These are phyloP conservation scores for Pseudocheirus occidentalis DNA, from an alignment of 2,797 vertebrate genomes.

Conservation along the genomic window DNA sequence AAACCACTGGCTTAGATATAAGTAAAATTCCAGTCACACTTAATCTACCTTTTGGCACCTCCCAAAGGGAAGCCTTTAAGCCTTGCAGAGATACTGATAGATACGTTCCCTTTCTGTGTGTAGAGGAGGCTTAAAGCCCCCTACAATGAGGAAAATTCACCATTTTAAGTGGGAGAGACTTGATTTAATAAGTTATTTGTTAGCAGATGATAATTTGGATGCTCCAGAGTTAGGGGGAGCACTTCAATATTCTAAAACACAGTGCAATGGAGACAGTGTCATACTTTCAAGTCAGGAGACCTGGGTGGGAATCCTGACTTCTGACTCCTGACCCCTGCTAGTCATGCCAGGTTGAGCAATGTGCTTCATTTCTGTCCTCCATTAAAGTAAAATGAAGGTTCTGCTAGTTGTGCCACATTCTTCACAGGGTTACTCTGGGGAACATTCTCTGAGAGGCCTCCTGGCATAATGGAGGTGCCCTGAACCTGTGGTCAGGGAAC, in stretches of 20 bases:
- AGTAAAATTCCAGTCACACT: accelerated
- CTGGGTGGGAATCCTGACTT: not conserved
- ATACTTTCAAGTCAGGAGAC: not conserved
- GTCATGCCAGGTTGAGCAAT: not conserved
- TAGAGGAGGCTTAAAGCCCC: not conserved
- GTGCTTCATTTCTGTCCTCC: not conserved
- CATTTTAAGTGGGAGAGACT: not conserved
- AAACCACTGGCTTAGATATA: too few species aligned
- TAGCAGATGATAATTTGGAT: not conserved
- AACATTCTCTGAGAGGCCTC: not conserved
- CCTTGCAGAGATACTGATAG: not conserved
- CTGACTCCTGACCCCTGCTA: not conserved
- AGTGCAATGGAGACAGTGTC: not conserved
- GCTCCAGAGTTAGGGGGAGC: not conserved
- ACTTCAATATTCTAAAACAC: not conserved
- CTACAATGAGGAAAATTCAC: not conserved
- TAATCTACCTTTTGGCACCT: not conserved
- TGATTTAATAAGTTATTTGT: not conserved
- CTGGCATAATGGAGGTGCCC: not conserved
- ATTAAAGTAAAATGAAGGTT: not conserved
- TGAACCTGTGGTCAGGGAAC: not conserved
- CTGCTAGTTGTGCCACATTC: not conserved
- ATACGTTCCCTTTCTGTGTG: not conserved
- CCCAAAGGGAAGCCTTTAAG: not conserved
- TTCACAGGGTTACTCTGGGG: not conserved